phyloP scores from a whole-genome alignment of 2,888 invertebrate species.

The Dolichopus griseipennis region DNA sequence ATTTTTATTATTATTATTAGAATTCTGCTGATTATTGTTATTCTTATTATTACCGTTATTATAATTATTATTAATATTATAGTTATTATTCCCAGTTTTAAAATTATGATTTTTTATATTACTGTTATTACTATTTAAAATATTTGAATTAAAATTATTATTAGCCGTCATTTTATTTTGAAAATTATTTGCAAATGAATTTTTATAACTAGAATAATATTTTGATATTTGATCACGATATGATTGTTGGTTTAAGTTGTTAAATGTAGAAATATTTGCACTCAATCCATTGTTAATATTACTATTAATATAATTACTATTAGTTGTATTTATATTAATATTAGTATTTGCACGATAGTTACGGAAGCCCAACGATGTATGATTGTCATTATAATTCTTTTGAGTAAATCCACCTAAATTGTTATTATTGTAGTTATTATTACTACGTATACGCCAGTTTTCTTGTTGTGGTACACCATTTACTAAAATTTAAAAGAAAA shows the following conservation, averaged over 20 bases:
- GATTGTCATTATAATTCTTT: constrained; percentile 15
- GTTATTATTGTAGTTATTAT: background rate
- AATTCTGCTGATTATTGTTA: background rate
- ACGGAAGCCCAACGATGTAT: constrained; percentile 23
- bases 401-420: background rate
- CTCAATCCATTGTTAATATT: background rate
- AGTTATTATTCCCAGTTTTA: background rate
- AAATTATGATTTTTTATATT: background rate
- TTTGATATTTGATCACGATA: constrained; percentile 6
- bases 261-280: background rate
- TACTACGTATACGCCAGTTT: background rate
- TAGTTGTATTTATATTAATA: constrained; percentile 25
- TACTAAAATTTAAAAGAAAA: background rate
- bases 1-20: background rate
- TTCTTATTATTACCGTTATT: background rate
- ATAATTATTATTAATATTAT: background rate
- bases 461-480: background rate
- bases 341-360: constrained; percentile 21
- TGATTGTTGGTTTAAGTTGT: background rate
- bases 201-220: background rate
- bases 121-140: background rate
- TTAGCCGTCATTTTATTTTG: background rate
- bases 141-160: background rate
- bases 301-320: background rate
- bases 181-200: background rate